Evolutionary conservation across 2,113 vertebrate species (phyloP).

Genomic region (Bufo gargarizans): DNA sequence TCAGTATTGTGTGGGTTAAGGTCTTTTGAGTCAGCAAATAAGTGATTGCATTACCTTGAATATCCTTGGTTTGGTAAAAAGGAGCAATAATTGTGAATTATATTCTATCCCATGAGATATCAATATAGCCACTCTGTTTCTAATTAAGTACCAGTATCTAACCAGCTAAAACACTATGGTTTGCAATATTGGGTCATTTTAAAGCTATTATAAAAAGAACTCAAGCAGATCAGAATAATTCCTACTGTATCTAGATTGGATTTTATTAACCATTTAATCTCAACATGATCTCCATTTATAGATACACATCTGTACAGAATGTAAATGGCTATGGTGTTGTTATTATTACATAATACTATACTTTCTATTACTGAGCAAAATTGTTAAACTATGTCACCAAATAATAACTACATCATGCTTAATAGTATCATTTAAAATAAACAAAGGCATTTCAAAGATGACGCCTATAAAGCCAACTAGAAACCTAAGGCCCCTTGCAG

Average conservation of each 20-base stretch:
- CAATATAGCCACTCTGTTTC: background rate
- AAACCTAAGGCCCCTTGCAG: no score
- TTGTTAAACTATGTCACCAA: background rate
- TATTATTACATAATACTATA: no score
- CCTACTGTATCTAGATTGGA: background rate
- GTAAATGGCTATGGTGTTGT: background rate
- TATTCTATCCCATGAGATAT: constrained; percentile 15
- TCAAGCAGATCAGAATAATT: background rate
- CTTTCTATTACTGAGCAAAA: background rate
- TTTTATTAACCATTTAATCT: background rate
- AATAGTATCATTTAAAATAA: no score
- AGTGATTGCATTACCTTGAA: constrained; percentile 14
- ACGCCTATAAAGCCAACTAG: no score
- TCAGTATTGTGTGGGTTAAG: background rate
- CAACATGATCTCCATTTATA: background rate
- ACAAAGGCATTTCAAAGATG: no score
- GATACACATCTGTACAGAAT: background rate
- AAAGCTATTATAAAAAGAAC: constrained; percentile 8
- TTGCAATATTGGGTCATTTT: background rate
- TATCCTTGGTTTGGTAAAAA: constrained; percentile 24
- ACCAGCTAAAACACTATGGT: constrained; percentile 20
- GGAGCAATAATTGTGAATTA: background rate
- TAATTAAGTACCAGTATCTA: constrained; percentile 32
- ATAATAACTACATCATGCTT: no score
- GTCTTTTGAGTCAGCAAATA: constrained; percentile 10